Evolutionary conservation across 2,113 vertebrate species (phyloP).

Genomic region (Carassius auratus): DNA sequence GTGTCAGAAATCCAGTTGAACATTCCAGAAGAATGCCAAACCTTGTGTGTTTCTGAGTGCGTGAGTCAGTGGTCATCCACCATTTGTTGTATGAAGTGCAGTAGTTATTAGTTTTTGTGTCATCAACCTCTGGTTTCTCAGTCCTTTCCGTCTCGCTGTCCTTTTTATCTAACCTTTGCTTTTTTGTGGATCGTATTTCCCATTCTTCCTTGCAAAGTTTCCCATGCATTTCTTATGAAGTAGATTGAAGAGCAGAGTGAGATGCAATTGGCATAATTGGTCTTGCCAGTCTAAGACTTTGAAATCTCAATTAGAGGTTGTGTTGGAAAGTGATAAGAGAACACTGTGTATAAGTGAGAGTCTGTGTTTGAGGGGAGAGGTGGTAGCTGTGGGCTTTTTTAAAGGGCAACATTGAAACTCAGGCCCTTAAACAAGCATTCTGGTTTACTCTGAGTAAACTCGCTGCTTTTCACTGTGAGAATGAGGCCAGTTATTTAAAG

Average conservation of each 20-base stretch:
- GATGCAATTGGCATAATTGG: background rate
- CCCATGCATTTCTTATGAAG: background rate
- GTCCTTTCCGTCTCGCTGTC: background rate
- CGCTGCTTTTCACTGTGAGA: constrained; percentile 32
- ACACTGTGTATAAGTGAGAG: constrained; percentile 13
- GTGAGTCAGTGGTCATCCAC: constrained; percentile 27
- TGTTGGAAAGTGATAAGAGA: constrained; percentile 51
- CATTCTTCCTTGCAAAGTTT: background rate
- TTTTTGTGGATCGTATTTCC: constrained; percentile 12
- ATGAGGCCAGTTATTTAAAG: constrained; percentile 51
- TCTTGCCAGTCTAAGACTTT: constrained; percentile 49
- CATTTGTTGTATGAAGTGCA: constrained; percentile 42
- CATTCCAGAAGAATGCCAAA: constrained; percentile 29
- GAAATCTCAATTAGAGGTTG: constrained; percentile 67
- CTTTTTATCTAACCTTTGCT: background rate
- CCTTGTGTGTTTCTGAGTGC: constrained; percentile 10
- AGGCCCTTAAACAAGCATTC: constrained; percentile 40
- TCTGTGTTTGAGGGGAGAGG: constrained; percentile 31
- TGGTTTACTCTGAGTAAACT: constrained; percentile 38
- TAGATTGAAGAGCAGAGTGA: background rate
- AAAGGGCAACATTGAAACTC: constrained; percentile 29
- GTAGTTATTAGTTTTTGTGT: constrained; percentile 40
- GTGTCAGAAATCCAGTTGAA: constrained; percentile 19
- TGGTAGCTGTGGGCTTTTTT: constrained; percentile 5
- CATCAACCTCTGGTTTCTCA: constrained; percentile 31